Conservation (phyloP, 1,140 invertebrate genomes). For the Drosophila obscura region DNA sequence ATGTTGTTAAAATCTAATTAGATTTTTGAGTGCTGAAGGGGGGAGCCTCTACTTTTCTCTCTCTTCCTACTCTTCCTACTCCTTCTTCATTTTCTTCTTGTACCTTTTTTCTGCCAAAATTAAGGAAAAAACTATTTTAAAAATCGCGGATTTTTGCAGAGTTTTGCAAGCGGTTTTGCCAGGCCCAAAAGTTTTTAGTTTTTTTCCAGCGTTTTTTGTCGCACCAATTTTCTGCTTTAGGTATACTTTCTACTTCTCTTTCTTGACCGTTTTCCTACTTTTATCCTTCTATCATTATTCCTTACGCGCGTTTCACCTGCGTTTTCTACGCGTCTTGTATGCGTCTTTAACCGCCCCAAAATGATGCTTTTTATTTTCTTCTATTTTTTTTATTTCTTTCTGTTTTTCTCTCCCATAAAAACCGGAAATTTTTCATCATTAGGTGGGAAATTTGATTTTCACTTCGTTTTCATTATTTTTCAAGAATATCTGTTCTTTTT, state of each 20-base stretch:
- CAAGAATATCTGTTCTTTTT: conserved; percentile 12
- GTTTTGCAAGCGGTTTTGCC: conserved; percentile 17
- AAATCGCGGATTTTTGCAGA: conserved; percentile 3
- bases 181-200: neutral
- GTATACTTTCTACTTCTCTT: too few species aligned
- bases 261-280: too few species aligned
- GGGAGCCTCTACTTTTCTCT: neutral
- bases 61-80: conserved; percentile 9
- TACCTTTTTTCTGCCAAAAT: neutral
- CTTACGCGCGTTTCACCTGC: too few species aligned
- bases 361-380: neutral
- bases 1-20: conserved; percentile 14
- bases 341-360: conserved; percentile 12
- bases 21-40: too few species aligned
- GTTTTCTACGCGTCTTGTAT: neutral
- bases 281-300: too few species aligned
- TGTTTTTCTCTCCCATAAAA: conserved; percentile 21
- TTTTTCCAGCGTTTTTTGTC: neutral
- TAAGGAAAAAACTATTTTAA: conserved; percentile 10
- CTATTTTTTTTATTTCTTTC: neutral
- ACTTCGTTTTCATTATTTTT: conserved; percentile 56
- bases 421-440: conserved; percentile 76
- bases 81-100: neutral
- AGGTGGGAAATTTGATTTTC: conserved; percentile 77
- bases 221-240: neutral